A percentile compares a stretch with the other conserved stretches of the same genome.
Conservation (phyloP, 2,797 vertebrate species). For the Diceros bicornis region DNA sequence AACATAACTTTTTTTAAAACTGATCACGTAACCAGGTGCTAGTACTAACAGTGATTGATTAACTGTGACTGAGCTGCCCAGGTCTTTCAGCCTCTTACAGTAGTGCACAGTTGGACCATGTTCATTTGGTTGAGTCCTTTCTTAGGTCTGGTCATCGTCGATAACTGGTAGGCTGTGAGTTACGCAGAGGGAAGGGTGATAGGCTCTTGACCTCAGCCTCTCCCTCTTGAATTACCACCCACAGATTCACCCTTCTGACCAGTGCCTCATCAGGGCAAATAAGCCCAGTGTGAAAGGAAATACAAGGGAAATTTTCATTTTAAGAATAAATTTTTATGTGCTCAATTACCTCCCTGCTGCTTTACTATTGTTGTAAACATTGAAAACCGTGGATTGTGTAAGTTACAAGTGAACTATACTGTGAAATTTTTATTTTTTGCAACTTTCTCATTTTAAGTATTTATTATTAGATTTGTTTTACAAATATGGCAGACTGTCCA, state of each 20-base stretch:
- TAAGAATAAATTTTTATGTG: background rate
- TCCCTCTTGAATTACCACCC: background rate
- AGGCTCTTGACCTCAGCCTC: background rate
- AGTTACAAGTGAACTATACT: background rate
- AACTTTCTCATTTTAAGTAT: background rate
- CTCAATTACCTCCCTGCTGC: background rate
- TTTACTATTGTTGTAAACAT: background rate
- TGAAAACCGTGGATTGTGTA: background rate
- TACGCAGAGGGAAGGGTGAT: background rate
- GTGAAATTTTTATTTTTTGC: background rate
- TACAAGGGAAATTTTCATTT: background rate
- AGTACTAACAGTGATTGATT: background rate
- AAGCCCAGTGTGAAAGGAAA: background rate
- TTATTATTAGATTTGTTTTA: background rate
- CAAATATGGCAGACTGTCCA: background rate
- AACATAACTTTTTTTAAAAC: background rate
- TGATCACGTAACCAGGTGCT: background rate
- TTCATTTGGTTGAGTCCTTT: background rate
- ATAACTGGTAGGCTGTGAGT: background rate
- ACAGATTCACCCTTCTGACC: background rate
- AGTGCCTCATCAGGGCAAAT: no score
- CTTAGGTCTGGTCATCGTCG: background rate
- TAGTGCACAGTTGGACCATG: background rate
- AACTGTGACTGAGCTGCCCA: background rate
- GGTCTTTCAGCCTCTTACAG: background rate